A percentile compares a stretch with the other conserved stretches of the same genome.
phyloP scores from a whole-genome alignment of 2,888 invertebrate species.

The Philhelius pedissequus region DNA sequence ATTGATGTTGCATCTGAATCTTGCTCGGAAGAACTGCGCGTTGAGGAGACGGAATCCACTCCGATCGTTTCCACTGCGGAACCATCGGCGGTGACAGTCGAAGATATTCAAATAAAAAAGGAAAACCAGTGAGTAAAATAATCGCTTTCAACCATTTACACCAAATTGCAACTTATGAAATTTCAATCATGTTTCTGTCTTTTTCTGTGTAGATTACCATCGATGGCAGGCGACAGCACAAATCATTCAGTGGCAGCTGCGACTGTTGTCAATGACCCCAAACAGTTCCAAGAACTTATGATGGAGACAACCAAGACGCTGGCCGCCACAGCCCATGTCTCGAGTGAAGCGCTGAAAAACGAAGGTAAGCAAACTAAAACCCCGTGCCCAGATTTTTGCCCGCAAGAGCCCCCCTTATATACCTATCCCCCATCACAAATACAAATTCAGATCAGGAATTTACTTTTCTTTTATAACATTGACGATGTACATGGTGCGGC shows the following conservation, averaged over 20 bases:
- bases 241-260: slow-evolving; percentile 79
- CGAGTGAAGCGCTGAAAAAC: slow-evolving; percentile 79
- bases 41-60: slow-evolving; percentile 35
- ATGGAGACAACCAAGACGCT: slow-evolving; percentile 88
- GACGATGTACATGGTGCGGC: slow-evolving; percentile 61
- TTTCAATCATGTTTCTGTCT: slow-evolving; percentile 26
- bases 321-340: slow-evolving; percentile 75
- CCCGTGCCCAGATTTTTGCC: slow-evolving; percentile 2
- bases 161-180: background rate
- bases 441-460: slow-evolving; percentile 46
- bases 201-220: slow-evolving; percentile 11
- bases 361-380: slow-evolving; percentile 75
- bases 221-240: slow-evolving; percentile 83
- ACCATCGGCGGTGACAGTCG: slow-evolving; percentile 58
- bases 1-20: slow-evolving; percentile 73
- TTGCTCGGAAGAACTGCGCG: slow-evolving; percentile 40
- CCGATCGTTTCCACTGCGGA: background rate
- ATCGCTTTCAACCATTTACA: slow-evolving; percentile 48
- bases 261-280: slow-evolving; percentile 80
- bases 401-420: background rate
- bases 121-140: slow-evolving; percentile 76
- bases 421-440: slow-evolving; percentile 44
- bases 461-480: slow-evolving; percentile 46
- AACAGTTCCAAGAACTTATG: slow-evolving; percentile 86
- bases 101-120: slow-evolving; percentile 76